A percentile compares a stretch with the other conserved stretches of the same genome.
phyloP scores from a whole-genome alignment of 1,140 invertebrate species.

The Nilaparvata lugens region DNA sequence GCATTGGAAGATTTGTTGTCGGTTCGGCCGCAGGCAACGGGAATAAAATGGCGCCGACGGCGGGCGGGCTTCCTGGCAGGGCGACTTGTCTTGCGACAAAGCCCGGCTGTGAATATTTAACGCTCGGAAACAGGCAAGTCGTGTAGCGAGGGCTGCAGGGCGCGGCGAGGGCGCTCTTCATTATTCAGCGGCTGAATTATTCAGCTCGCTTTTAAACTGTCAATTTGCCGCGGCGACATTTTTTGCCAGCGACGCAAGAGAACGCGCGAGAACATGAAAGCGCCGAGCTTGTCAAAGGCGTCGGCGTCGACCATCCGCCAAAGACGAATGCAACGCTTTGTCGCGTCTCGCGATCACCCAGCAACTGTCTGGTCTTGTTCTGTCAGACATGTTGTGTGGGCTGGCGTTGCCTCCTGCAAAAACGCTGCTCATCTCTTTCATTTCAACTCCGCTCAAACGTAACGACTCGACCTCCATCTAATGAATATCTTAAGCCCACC shows the following conservation, averaged over 20 bases:
- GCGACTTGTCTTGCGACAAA: conserved; percentile 1
- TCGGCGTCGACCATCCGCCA: no score
- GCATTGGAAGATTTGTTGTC: no score
- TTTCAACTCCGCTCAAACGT: no score
- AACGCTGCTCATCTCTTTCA: no score
- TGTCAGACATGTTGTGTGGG: not conserved
- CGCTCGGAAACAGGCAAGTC: conserved; percentile 14
- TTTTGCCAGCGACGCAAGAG: conserved; percentile 8
- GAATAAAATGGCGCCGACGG: not conserved
- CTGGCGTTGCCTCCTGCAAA: no score
- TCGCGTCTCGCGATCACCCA: not conserved
- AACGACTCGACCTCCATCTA: no score
- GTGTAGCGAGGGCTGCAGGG: conserved; percentile 10
- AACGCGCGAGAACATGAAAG: not conserved
- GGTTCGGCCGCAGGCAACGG: no score
- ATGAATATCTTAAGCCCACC: no score
- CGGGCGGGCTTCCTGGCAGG: conserved; percentile 2
- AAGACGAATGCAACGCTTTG: not conserved
- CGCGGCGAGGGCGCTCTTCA: conserved; percentile 10
- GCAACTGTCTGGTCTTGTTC: not conserved
- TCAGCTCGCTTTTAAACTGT: conserved; percentile 40
- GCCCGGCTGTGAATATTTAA: conserved; percentile 15
- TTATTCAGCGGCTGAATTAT: conserved; percentile 21
- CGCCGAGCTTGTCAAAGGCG: conserved; percentile 4
- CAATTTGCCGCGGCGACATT: conserved; percentile 29